These are phyloP conservation scores for Cerceris ruficornis DNA, from an alignment of 2,888 invertebrate species.

Conservation along the genomic window DNA sequence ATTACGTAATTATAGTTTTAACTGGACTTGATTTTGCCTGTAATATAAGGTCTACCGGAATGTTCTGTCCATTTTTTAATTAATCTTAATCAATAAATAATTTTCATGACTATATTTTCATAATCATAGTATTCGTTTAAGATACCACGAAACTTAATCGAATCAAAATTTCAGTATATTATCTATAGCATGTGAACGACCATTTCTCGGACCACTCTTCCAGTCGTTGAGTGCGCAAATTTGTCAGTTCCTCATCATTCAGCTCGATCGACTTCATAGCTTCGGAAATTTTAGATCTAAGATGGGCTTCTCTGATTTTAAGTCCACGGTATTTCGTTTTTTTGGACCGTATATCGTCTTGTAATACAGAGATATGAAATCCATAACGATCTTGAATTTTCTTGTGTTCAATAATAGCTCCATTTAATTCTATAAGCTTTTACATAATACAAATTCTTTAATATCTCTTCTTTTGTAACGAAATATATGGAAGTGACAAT, in stretches of 20 bases:
- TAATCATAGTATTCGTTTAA: no score
- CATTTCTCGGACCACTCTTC: conserved; percentile 15
- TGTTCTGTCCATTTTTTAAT: no score
- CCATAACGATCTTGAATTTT: background rate
- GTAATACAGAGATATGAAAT: conserved; percentile 4
- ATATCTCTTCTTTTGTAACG: background rate
- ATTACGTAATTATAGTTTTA: no score
- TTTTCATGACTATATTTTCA: no score
- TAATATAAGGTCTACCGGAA: no score
- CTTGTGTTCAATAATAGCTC: conserved; percentile 4
- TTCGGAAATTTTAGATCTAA: conserved; percentile 3
- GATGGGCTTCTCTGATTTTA: background rate
- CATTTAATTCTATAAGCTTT: conserved; percentile 10
- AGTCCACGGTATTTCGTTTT: conserved; percentile 22
- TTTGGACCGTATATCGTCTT: conserved; percentile 10
- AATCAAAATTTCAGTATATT: background rate
- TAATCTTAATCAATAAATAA: no score
- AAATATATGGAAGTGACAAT: no score
- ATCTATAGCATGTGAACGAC: conserved; percentile 13
- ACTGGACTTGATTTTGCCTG: no score
- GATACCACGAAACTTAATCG: background rate
- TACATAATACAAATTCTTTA: background rate
- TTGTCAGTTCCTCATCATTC: conserved; percentile 38
- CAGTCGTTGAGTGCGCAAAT: conserved; percentile 1
- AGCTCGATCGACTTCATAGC: background rate